These are phyloP conservation scores for Ypsolopha scabrella DNA, from an alignment of 2,888 invertebrate species.

Conservation along the genomic window DNA sequence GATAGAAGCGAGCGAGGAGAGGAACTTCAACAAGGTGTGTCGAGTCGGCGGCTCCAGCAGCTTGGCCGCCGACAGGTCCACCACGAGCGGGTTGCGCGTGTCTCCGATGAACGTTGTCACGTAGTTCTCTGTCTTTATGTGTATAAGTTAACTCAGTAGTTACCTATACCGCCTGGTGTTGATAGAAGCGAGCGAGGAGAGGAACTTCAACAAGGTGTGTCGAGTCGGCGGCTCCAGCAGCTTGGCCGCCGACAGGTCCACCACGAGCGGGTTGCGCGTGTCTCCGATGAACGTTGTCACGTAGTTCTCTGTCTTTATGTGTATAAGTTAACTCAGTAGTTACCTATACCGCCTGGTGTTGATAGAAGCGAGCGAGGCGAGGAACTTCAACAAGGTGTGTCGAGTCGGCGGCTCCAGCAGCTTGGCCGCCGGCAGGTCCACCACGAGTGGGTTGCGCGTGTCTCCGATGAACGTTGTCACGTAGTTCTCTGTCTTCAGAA, in stretches of 20 bases:
- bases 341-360: constrained; percentile 12
- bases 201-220: constrained; percentile 12
- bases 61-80: constrained; percentile 43
- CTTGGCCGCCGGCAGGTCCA: constrained; percentile 44
- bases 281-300: constrained; percentile 72
- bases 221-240: constrained; percentile 2
- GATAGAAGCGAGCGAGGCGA: constrained; percentile 12
- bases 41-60: constrained; percentile 2
- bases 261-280: constrained; percentile 48
- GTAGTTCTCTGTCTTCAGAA: constrained; percentile 71
- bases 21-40: constrained; percentile 12
- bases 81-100: constrained; percentile 48
- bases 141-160: too few species aligned
- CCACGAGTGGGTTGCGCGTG: constrained; percentile 48
- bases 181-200: constrained; percentile 12
- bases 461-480: constrained; percentile 72
- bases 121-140: too few species aligned
- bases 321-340: background rate
- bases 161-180: constrained; percentile 12
- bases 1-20: constrained; percentile 12
- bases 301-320: constrained; percentile 69
- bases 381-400: constrained; percentile 11
- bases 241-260: constrained; percentile 43
- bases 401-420: constrained; percentile 1
- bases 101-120: constrained; percentile 72